Conservation (phyloP, 1,140 invertebrate species). For the Drosophila pandora region DNA sequence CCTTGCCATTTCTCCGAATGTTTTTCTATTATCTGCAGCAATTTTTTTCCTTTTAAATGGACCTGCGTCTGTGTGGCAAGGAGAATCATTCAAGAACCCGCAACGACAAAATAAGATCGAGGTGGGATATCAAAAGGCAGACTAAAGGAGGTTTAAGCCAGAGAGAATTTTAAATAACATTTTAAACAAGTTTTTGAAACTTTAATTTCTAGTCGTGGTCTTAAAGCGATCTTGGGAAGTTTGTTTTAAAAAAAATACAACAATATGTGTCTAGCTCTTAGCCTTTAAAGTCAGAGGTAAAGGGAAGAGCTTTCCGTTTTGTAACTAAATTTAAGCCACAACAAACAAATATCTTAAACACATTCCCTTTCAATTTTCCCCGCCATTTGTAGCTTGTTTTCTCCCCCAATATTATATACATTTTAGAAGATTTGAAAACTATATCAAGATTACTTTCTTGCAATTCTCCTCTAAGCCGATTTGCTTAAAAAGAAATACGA, state of each 20-base stretch:
- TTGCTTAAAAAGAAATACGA: constrained; percentile 53
- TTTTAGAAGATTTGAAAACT: constrained; percentile 2
- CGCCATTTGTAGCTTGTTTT: neutral
- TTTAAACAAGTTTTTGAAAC: neutral
- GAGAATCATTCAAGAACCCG: constrained; percentile 16
- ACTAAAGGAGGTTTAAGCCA: neutral
- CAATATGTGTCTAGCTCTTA: too few relatives aligned
- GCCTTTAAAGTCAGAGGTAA: too few relatives aligned
- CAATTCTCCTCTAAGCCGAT: constrained; percentile 54
- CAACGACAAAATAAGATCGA: constrained; percentile 11
- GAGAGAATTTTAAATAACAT: neutral
- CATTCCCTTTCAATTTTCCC: too few relatives aligned
- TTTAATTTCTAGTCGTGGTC: too few relatives aligned
- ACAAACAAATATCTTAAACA: too few relatives aligned
- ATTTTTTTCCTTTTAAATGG: constrained; percentile 30
- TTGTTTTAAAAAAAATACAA: too few relatives aligned
- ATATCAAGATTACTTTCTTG: constrained; percentile 39
- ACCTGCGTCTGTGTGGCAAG: constrained; percentile 10
- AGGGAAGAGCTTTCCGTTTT: too few relatives aligned
- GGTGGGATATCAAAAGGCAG: neutral
- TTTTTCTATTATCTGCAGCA: constrained; percentile 38
- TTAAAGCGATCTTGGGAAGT: too few relatives aligned
- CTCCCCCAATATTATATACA: neutral
- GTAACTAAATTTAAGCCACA: too few relatives aligned
- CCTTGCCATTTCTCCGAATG: constrained; percentile 44